Evolutionary conservation across 1,140 invertebrate species (phyloP).

Genomic region (Acromyrmex echinatior): DNA sequence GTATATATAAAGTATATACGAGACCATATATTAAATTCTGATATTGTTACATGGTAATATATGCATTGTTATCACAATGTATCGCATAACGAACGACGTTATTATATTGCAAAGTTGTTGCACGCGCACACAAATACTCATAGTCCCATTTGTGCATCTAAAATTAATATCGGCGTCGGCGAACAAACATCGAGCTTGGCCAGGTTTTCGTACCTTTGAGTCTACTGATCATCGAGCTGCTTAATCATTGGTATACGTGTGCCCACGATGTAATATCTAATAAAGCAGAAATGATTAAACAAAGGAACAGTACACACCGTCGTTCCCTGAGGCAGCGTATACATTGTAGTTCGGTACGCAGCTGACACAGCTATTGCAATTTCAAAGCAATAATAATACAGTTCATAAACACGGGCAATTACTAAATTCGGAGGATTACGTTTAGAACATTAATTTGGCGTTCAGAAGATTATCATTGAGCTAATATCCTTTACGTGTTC

Average conservation of each 20-base stretch:
- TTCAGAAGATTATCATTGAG: conserved; percentile 59
- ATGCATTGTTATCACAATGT: conserved; percentile 62
- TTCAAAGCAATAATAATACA: conserved; percentile 70
- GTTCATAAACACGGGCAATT: conserved; percentile 63
- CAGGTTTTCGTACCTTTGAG: conserved; percentile 62
- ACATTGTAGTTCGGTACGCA: conserved; percentile 40
- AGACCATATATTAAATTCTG: conserved; percentile 42
- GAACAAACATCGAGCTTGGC: conserved; percentile 52
- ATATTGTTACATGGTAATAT: conserved; percentile 50
- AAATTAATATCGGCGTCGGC: conserved; percentile 56
- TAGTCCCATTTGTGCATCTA: conserved; percentile 56
- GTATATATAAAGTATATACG: conserved; percentile 24
- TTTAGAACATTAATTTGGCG: conserved; percentile 62
- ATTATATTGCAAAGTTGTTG: conserved; percentile 62
- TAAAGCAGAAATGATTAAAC: conserved; percentile 59
- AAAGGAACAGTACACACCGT: conserved; percentile 24
- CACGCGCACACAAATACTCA: conserved; percentile 52
- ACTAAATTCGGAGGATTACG: conserved; percentile 60
- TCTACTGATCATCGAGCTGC: conserved; percentile 61
- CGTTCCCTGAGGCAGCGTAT: conserved; percentile 26
- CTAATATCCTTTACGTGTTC: conserved; percentile 63
- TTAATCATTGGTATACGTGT: conserved; percentile 61
- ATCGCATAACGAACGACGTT: conserved; percentile 62
- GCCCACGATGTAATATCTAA: conserved; percentile 59
- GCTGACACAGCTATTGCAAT: conserved; percentile 64